Base-by-base conservation (phyloP, 2,888 invertebrate genomes). In the Horisme vitalbata region DNA sequence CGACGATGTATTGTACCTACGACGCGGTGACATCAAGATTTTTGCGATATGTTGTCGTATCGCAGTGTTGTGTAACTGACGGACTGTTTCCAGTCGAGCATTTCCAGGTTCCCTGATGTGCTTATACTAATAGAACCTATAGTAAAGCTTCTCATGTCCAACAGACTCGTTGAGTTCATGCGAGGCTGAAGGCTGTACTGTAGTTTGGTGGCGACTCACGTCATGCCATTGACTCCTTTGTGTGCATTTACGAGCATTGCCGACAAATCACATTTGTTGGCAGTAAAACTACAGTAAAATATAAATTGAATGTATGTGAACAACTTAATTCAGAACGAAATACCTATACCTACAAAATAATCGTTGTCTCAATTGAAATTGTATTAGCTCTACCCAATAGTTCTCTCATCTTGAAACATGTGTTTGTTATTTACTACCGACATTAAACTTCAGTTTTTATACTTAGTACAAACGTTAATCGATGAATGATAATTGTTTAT, bases 231-330 rank as follows among this genome's bases (percentile, higher is more conserved):
- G 37, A 43, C 41, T 43, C 18, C 13, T 33, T 24, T 24, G 36
- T 44, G 26, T 26, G 37, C 31, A 37, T 31, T 35, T 46, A 36
- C 39, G 23, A 34, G 27, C 11, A 43, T 28, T 32, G 37, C 33
- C 26, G 28, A 13, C 37, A 24, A 43, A 43, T 38, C 41, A 38
- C 41, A 41, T 47, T 33, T 46, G 33, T 30, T 38, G 37, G 24
- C 37, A 34, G 37, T 41, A 36, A 36, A 41, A 47, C 21, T 21
- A 32, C 41, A 27, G 15, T 41, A 37, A 48, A 48, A 37, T 37
- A n/a, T 27, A 43, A 37, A 43, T 48, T 37, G 23, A 36, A 36
- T 30, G 20, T 12, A 43, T 34, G 27, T 33, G 27, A 33, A 43
- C 28, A 48, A 48, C 48, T 38, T 38, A 23, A 38, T 48, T 43